Percentiles rank a stretch among this genome's conserved stretches.
Conservation (phyloP, 2,113 vertebrate species). For the Xenus cinereus region DNA sequence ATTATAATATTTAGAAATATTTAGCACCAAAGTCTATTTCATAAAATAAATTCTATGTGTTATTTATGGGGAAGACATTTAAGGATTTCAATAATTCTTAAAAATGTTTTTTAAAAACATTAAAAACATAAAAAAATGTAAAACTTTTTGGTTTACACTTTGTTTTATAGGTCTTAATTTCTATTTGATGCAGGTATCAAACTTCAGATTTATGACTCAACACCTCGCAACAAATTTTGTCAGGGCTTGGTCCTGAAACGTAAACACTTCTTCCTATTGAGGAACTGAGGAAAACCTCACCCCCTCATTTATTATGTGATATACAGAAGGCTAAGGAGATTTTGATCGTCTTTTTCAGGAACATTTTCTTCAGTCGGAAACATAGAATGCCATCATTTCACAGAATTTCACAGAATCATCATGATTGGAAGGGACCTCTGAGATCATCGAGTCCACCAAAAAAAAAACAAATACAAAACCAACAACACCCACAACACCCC, state of each 20-base stretch:
- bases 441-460: too few species aligned
- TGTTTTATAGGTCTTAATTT: conserved; percentile 68
- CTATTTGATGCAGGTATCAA: conserved; percentile 79
- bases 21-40: conserved; percentile 40
- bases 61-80: conserved; percentile 74
- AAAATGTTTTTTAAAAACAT: too few species aligned
- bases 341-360: conserved; percentile 76
- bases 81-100: conserved; percentile 73
- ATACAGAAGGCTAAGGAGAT: conserved; percentile 76
- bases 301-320: conserved; percentile 77
- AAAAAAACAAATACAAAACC: too few species aligned
- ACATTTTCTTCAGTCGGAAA: conserved; percentile 83
- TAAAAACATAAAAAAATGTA: too few species aligned
- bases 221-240: conserved; percentile 83
- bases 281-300: conserved; percentile 82
- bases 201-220: conserved; percentile 80
- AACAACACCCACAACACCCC: too few species aligned
- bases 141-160: conserved; percentile 71
- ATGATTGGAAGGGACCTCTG: too few species aligned
- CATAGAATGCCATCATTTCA: conserved; percentile 87
- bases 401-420: too few species aligned
- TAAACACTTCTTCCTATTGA: conserved; percentile 81
- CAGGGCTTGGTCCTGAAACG: conserved; percentile 76
- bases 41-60: conserved; percentile 71
- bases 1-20: conserved; percentile 38